Base-by-base conservation (phyloP, 2,113 vertebrate genomes). In the Cryptotis parvus region DNA sequence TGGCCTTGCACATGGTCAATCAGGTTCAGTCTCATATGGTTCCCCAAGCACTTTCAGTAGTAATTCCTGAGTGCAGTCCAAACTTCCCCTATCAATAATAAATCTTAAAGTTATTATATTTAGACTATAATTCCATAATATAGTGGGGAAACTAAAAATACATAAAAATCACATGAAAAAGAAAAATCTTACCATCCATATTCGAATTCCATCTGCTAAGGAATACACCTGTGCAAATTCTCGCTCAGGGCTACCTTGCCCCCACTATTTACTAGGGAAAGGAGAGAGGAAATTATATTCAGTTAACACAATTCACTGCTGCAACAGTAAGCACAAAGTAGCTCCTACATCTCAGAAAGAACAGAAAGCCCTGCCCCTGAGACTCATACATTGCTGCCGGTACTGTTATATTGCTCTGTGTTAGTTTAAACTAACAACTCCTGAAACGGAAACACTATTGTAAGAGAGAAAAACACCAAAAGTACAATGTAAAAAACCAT, bases 171-270 rank as follows among this genome's bases (percentile, higher is more conserved):
- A 0, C 80, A 83, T 45, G 58, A 77, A 82, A 92, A 84, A 74
- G 80, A 84, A 27, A 55, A 94, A 81, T 95, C 99, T 98, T 97
- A 99, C 99, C 99, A 99, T 99, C 99, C 99, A 99, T 84, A 99
- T 99, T 97, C 99, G 98, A 97, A 99, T 99, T 80, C 99, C 97
- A 97, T 99, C 99, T 33, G 99, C 99, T 94, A 99, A 95, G 22
- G 97, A 94, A 95, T 99, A 99, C 1, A 99, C 98, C 95, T 99
- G 98, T 61, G 98, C 97, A 94, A 99, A 98, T 33, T 99, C 99
- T 69, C 99, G 80, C 96, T 97, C 79, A 99, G 96, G 94, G 97
- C 94, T 12, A 96, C 95, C 94, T 98, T 98, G 92, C 98, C 98
- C 76, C 98, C 98, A 81, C 98, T 98, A 94, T 97, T 96, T 96